These are phyloP conservation scores for Littorina saxatilis DNA, from an alignment of 1,140 invertebrate species.

Conservation along the genomic window DNA sequence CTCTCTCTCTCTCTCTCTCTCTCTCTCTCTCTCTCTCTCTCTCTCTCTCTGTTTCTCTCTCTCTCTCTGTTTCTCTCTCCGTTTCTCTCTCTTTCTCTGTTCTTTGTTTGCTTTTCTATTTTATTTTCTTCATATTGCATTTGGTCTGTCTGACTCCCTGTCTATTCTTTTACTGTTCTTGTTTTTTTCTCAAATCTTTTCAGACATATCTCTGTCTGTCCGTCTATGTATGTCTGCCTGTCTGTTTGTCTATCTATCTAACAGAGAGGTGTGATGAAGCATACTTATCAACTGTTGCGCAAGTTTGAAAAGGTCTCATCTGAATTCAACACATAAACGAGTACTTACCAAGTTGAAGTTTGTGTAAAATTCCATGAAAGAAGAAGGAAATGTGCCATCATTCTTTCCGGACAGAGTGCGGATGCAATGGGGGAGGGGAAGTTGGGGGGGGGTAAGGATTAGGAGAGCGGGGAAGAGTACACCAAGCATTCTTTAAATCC, in stretches of 20 bases:
- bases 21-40: background rate
- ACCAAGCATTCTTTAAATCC: no score
- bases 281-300: no score
- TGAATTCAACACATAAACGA: no score
- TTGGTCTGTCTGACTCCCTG: background rate
- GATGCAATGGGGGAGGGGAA: background rate
- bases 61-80: constrained; percentile 1
- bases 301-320: no score
- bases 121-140: no score
- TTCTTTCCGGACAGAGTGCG: no score
- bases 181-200: background rate
- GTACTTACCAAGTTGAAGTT: no score
- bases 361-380: no score
- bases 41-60: background rate
- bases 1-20: background rate
- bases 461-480: background rate
- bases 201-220: background rate
- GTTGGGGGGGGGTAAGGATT: background rate
- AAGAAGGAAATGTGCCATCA: no score
- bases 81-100: background rate
- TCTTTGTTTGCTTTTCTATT: background rate
- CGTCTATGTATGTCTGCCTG: background rate
- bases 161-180: background rate
- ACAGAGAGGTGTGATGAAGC: no score
- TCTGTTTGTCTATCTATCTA: background rate